These are phyloP conservation scores for Philereme vetulata DNA, from an alignment of 2,888 invertebrate genomes.

Conservation along the genomic window DNA sequence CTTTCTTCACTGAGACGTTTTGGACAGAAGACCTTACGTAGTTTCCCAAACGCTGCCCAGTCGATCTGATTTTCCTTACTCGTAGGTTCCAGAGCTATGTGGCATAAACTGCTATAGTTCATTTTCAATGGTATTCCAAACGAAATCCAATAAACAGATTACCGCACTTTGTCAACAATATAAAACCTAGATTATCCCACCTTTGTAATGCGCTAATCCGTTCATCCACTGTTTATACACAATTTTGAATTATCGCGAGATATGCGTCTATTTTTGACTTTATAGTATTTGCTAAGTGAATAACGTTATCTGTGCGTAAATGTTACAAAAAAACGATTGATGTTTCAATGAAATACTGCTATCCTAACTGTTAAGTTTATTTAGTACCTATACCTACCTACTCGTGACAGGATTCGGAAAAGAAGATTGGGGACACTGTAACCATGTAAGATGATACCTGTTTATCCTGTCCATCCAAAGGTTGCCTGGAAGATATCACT, in stretches of 20 bases:
- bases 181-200: slow-evolving; percentile 30
- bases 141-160: slow-evolving; percentile 20
- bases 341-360: background rate
- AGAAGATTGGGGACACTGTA: too few species aligned
- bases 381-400: background rate
- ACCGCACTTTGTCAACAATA: slow-evolving; percentile 25
- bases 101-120: slow-evolving; percentile 7
- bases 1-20: too few species aligned
- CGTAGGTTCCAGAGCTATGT: background rate
- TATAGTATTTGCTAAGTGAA: slow-evolving; percentile 1
- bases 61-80: background rate
- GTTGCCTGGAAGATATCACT: too few species aligned
- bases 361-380: background rate
- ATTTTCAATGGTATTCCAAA: slow-evolving; percentile 15
- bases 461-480: too few species aligned
- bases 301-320: background rate
- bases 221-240: slow-evolving; percentile 16
- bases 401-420: too few species aligned
- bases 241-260: slow-evolving; percentile 18
- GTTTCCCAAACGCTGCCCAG: too few species aligned
- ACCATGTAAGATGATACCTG: too few species aligned
- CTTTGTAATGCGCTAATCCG: slow-evolving; percentile 27
- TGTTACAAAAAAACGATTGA: background rate
- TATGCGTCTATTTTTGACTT: slow-evolving; percentile 21
- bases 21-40: too few species aligned